phyloP scores from a whole-genome alignment of 2,797 vertebrate species.

The Anomalospiza imberbis region DNA sequence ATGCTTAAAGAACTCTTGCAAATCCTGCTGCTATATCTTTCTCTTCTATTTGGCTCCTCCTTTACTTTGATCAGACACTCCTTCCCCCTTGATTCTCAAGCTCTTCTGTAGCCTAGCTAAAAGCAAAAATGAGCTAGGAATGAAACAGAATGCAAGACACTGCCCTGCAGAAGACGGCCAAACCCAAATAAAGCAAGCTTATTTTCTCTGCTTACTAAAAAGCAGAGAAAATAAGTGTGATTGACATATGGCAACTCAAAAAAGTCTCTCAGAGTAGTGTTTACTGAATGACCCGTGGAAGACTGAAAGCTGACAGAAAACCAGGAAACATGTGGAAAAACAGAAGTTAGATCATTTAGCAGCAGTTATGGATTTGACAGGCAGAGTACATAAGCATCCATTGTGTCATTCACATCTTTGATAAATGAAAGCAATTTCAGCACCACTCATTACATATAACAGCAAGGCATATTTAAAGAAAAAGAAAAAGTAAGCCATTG shows the following conservation, averaged over 20 bases:
- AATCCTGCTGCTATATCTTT: neutral
- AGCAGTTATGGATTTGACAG: slow-evolving; percentile 14
- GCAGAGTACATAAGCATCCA: slow-evolving; percentile 2
- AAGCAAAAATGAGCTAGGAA: slow-evolving; percentile 24
- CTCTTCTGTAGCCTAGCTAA: neutral
- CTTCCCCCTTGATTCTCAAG: neutral
- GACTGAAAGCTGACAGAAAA: slow-evolving; percentile 59
- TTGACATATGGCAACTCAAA: slow-evolving; percentile 65
- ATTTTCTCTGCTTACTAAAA: slow-evolving; percentile 41
- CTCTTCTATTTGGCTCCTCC: neutral
- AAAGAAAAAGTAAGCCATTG: neutral
- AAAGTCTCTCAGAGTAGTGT: slow-evolving; percentile 50
- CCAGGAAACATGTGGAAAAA: slow-evolving; percentile 60
- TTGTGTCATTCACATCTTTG: slow-evolving; percentile 6
- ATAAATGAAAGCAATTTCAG: slow-evolving; percentile 30
- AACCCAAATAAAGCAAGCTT: slow-evolving; percentile 51
- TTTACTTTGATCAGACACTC: neutral
- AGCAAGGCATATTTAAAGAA: neutral
- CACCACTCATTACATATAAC: neutral
- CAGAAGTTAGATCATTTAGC: slow-evolving; percentile 25
- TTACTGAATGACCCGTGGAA: slow-evolving; percentile 67
- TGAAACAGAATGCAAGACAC: neutral
- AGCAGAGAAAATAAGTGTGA: slow-evolving; percentile 54
- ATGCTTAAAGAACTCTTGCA: neutral
- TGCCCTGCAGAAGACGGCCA: slow-evolving; percentile 11